Base-by-base conservation (phyloP, 1,140 invertebrate species). In the Drosophila yakuba region DNA sequence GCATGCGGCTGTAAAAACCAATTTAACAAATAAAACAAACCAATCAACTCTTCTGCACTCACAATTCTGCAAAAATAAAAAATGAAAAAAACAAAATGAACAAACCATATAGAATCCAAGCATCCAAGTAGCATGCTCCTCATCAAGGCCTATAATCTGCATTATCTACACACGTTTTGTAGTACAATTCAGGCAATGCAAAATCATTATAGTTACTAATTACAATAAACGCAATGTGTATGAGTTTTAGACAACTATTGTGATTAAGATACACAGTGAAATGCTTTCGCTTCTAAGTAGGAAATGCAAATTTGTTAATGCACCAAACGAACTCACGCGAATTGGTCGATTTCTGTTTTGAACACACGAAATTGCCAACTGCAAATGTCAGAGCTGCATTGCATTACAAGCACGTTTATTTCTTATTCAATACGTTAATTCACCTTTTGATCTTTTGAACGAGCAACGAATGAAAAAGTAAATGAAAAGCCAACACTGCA, bases 121-220 rank as follows among this genome's bases (percentile, higher is more conserved):
- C 78, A 35, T 79, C 23, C 75, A 89, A 89, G 41, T 84, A 89
- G 84, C 84, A 84, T 77, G 81, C 57, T 67, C 59, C 57, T 64
- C 59, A 67, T 51, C 58, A 38, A 51, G 58, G 63, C 63, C 64
- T 38, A 41, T 61, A 74, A 60, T 59, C 52, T 55, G 47, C 66
- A 61, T 73, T 45, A 45, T 28, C 43, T 56, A 78, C 15, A 51
- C 44, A 57, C 36, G 57, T 36, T 60, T 45, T 63, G 48, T 74
- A 74, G 58, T 50, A 51, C 23, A 60, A 44, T 41, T 56, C 20
- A 36, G 39, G 51, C n/a, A 35, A 74, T 63, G 48, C 55, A 44
- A 36, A 56, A 72, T 41, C 15, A 56, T 44, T n/a, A 43, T 66
- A 47, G 28, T 48, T 66, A 61, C 32, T 55, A 41, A 38, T 8